phyloP scores from a whole-genome alignment of 2,888 invertebrate species.

The Itoplectis maculator region DNA sequence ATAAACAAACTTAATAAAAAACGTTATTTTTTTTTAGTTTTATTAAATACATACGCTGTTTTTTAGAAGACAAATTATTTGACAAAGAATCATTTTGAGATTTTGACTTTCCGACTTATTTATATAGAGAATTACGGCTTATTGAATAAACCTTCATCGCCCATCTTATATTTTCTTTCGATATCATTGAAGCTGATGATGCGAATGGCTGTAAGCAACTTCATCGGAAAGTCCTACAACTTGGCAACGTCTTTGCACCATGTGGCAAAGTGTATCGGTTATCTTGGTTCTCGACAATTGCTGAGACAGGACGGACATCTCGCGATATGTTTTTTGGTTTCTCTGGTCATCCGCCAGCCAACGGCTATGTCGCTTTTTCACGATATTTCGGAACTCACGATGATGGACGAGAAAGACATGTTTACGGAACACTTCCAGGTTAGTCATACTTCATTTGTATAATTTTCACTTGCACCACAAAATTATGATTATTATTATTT shows the following conservation, averaged over 20 bases:
- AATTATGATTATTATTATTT: constrained; percentile 29
- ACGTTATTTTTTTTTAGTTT: no score
- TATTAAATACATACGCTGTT: no score
- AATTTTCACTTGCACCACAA: neutral
- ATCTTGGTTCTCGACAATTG: constrained; percentile 89
- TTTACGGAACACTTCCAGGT: constrained; percentile 86
- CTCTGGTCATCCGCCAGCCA: constrained; percentile 86
- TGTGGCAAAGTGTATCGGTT: constrained; percentile 89
- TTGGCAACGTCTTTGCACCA: constrained; percentile 87
- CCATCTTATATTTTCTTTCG: neutral
- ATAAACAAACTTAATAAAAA: no score
- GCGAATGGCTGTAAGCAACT: constrained; percentile 87
- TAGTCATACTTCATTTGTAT: constrained; percentile 38
- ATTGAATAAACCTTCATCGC: neutral
- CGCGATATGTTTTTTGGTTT: constrained; percentile 88
- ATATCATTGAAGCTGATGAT: constrained; percentile 85
- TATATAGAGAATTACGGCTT: no score
- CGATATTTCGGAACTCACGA: constrained; percentile 87
- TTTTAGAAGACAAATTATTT: no score
- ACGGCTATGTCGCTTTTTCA: constrained; percentile 87
- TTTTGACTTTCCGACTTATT: no score
- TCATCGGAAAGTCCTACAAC: constrained; percentile 86
- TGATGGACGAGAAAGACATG: constrained; percentile 87
- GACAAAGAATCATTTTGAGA: no score
- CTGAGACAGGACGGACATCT: constrained; percentile 89